Percentiles rank a stretch among this genome's conserved stretches.
Evolutionary conservation across 2,888 invertebrate species (phyloP).

Genomic region (Acrobasis suavella): DNA sequence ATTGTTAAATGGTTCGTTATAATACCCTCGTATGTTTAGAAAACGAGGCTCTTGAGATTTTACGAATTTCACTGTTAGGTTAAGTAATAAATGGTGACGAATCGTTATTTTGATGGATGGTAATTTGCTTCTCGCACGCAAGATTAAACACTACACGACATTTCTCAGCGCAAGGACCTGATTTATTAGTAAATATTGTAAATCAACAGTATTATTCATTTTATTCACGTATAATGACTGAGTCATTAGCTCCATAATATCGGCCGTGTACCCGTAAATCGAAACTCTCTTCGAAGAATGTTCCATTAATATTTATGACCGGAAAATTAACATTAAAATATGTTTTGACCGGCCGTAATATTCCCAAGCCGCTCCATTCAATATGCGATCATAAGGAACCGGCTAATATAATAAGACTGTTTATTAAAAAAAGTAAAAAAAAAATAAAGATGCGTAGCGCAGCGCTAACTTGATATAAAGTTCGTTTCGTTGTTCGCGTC

Average conservation of each 20-base stretch:
- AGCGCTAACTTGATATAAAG: not conserved
- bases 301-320: constrained; percentile 76
- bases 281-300: constrained; percentile 55
- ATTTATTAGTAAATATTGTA: constrained; percentile 1
- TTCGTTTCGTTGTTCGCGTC: constrained; percentile 11
- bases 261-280: constrained; percentile 53
- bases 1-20: constrained; percentile 13
- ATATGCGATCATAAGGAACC: constrained; percentile 43
- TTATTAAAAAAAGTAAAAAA: constrained; percentile 16
- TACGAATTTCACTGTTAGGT: constrained; percentile 16
- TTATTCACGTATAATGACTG: constrained; percentile 31
- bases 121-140: constrained; percentile 34
- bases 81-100: constrained; percentile 38
- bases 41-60: not conserved
- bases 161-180: constrained; percentile 4
- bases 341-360: constrained; percentile 62
- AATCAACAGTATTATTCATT: constrained; percentile 14
- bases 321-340: constrained; percentile 75
- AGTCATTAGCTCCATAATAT: constrained; percentile 41
- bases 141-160: constrained; percentile 25
- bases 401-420: constrained; percentile 39
- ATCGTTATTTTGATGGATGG: constrained; percentile 37
- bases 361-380: constrained; percentile 59
- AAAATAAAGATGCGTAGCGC: not conserved
- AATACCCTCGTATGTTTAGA: not conserved